Evolutionary conservation across 2,113 vertebrate genomes (phyloP).

Genomic region (Pandion haliaetus): DNA sequence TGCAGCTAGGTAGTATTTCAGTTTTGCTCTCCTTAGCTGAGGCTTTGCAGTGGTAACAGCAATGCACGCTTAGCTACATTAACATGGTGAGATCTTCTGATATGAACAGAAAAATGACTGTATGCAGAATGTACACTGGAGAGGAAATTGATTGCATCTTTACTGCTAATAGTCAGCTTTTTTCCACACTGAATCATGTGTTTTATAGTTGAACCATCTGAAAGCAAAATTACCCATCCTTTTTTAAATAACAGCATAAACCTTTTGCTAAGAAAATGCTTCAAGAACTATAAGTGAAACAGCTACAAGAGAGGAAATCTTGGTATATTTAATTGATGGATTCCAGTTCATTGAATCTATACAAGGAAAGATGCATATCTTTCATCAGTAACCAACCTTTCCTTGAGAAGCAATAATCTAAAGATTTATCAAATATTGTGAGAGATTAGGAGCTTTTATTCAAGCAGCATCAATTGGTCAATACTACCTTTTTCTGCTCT

Average conservation of each 20-base stretch:
- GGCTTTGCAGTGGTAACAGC: neutral
- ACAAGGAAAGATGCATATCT: neutral
- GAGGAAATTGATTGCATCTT: conserved; percentile 4
- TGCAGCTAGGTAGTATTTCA: neutral
- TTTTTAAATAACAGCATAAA: neutral
- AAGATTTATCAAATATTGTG: neutral
- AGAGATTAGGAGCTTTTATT: neutral
- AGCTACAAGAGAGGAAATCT: neutral
- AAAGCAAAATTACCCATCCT: neutral
- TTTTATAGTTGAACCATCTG: neutral
- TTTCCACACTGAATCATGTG: neutral
- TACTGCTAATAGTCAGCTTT: neutral
- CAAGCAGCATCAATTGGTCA: neutral
- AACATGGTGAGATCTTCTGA: neutral
- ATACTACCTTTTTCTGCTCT: neutral
- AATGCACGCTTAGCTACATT: neutral
- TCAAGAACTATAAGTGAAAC: neutral
- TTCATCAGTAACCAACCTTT: neutral
- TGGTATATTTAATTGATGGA: neutral
- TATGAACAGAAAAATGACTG: neutral
- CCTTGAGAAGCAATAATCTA: neutral
- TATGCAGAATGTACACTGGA: neutral
- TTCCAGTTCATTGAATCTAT: neutral
- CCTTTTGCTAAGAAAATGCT: neutral
- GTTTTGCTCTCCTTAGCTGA: neutral